These are phyloP conservation scores for Saimiri boliviensis DNA, from an alignment of 2,113 vertebrate species.

Conservation along the genomic window DNA sequence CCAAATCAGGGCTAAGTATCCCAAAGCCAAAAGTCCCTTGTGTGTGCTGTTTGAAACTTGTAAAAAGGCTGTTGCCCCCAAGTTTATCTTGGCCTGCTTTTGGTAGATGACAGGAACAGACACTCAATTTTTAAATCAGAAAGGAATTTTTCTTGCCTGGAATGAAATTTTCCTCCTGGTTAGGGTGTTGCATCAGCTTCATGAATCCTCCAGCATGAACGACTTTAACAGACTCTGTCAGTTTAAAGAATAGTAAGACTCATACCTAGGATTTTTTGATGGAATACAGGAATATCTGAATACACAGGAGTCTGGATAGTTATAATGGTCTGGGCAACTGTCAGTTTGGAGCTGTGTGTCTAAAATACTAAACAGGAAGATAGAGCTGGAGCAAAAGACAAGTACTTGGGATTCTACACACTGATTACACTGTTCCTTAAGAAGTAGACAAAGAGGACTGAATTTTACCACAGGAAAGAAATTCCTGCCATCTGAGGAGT, in stretches of 20 bases:
- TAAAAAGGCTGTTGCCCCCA: neutral
- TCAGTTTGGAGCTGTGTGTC: neutral
- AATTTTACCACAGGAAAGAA: neutral
- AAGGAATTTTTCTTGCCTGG: neutral
- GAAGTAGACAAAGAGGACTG: neutral
- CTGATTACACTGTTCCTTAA: neutral
- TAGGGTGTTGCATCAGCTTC: neutral
- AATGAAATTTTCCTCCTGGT: neutral
- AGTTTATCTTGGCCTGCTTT: neutral
- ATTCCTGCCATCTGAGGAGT: neutral
- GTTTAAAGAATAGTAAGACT: neutral
- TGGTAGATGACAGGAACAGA: neutral
- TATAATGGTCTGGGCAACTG: neutral
- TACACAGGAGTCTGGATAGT: neutral
- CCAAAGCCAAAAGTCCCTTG: neutral
- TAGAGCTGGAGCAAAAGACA: neutral
- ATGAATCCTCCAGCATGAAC: neutral
- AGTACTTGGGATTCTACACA: neutral
- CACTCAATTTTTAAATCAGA: neutral
- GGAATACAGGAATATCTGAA: neutral
- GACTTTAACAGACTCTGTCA: neutral
- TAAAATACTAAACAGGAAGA: neutral
- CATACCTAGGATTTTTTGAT: neutral
- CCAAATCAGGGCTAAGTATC: neutral
- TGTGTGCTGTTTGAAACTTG: neutral